Percentiles rank a stretch among this genome's conserved stretches.
These are phyloP conservation scores for Micromesistius poutassou DNA, from an alignment of 2,797 vertebrate species.

Conservation along the genomic window DNA sequence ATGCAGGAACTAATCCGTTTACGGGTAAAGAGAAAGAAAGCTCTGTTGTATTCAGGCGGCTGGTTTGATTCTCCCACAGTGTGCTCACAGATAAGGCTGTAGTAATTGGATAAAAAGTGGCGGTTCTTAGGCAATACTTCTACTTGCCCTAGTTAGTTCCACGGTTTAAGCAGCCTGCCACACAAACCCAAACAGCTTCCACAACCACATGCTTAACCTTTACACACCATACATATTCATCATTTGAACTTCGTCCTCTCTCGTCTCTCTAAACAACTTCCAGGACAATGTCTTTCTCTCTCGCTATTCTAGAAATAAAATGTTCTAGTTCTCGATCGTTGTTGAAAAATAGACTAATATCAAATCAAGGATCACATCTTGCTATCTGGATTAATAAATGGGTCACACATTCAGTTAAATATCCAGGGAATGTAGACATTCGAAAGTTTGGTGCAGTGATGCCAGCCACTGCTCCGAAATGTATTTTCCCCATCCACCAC, in stretches of 20 bases:
- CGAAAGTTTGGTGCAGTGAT: background rate
- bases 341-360: constrained; percentile 47
- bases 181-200: constrained; percentile 2
- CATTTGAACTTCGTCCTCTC: constrained; percentile 54
- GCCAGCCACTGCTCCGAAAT: no score
- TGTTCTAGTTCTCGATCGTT: constrained; percentile 36
- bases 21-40: constrained; percentile 39
- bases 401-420: background rate
- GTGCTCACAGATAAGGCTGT: constrained; percentile 60
- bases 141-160: constrained; percentile 40
- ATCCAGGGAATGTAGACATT: background rate
- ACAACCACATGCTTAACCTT: constrained; percentile 20
- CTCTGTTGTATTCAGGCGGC: constrained; percentile 28
- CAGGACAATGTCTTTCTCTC: constrained; percentile 31
- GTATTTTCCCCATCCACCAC: no score
- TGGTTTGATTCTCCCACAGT: constrained; percentile 62
- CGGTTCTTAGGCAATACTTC: constrained; percentile 59
- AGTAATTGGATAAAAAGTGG: constrained; percentile 71
- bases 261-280: constrained; percentile 40
- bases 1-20: constrained; percentile 48
- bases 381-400: constrained; percentile 2
- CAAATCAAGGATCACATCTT: constrained; percentile 16
- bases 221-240: constrained; percentile 46
- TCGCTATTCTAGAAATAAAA: constrained; percentile 31
- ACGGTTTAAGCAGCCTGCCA: constrained; percentile 13